Evolutionary conservation across 2,113 vertebrate species (phyloP).

Genomic region (Scophthalmus maximus): DNA sequence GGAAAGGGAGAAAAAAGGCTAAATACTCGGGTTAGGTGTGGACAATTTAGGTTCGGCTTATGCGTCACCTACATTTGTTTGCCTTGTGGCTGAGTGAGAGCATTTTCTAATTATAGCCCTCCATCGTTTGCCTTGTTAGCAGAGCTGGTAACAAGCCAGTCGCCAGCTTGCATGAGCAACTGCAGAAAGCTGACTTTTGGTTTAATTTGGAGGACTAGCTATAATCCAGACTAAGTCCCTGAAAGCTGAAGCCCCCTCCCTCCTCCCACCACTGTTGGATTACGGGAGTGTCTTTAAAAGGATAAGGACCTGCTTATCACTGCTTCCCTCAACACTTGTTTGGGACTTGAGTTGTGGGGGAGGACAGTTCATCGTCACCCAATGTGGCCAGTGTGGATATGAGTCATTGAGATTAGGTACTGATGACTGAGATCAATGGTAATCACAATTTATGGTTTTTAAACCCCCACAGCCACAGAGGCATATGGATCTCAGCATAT

Average conservation of each 20-base stretch:
- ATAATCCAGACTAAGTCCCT: slow-evolving; percentile 85
- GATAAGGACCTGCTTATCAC: slow-evolving; percentile 84
- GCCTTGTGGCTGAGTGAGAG: slow-evolving; percentile 36
- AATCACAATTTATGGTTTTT: slow-evolving; percentile 70
- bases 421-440: slow-evolving; percentile 76
- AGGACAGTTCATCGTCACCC: slow-evolving; percentile 56
- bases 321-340: slow-evolving; percentile 79
- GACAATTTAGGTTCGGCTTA: slow-evolving; percentile 2
- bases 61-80: slow-evolving; percentile 34
- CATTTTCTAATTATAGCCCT: slow-evolving; percentile 76
- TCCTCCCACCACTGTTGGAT: slow-evolving; percentile 72
- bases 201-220: slow-evolving; percentile 87
- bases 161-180: slow-evolving; percentile 82
- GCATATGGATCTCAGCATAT: slow-evolving; percentile 64
- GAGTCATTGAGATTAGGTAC: slow-evolving; percentile 71
- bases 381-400: slow-evolving; percentile 52
- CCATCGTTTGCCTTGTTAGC: slow-evolving; percentile 68
- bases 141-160: slow-evolving; percentile 73
- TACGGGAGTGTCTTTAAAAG: slow-evolving; percentile 85
- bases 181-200: slow-evolving; percentile 83
- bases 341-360: slow-evolving; percentile 68
- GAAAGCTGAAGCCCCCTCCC: slow-evolving; percentile 79
- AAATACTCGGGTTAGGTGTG: slow-evolving; percentile 18
- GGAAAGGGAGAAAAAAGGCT: neutral
- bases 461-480: slow-evolving; percentile 55